Evolutionary conservation across 2,113 vertebrate genomes (phyloP).

Genomic region (Peucedramus taeniatus): DNA sequence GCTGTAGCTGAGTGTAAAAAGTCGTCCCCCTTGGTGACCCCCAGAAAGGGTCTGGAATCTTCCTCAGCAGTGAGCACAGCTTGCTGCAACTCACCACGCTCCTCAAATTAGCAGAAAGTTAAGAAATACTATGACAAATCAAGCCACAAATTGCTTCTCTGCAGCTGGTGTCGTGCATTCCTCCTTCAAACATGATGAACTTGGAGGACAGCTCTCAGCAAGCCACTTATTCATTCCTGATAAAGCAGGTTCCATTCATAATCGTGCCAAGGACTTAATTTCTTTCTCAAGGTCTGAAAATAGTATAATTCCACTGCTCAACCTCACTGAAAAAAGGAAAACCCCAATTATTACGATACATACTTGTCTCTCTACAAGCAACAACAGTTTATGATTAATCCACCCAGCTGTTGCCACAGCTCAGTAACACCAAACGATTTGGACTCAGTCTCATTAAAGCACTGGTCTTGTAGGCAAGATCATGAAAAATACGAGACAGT

Average conservation of each 20-base stretch:
- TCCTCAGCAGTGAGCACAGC: background rate
- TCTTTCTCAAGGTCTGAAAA: background rate
- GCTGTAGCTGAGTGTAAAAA: background rate
- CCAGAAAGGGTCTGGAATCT: background rate
- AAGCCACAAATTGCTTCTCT: background rate
- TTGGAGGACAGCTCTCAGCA: background rate
- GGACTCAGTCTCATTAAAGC: background rate
- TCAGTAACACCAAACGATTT: background rate
- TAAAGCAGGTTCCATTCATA: background rate
- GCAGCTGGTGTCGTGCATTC: background rate
- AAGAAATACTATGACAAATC: background rate
- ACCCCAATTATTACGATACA: background rate
- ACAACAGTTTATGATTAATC: background rate
- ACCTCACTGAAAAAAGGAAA: background rate
- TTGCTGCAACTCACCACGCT: background rate
- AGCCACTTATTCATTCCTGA: background rate
- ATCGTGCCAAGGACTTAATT: background rate
- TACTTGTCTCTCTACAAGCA: background rate
- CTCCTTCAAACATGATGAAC: background rate
- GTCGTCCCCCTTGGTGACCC: background rate
- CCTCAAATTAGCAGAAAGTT: background rate
- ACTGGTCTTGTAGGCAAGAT: background rate
- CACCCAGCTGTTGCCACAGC: slow-evolving; percentile 20
- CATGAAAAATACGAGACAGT: slow-evolving; percentile 11
- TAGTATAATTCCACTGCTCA: background rate